Percentiles rank a stretch among this genome's conserved stretches.
Conservation (phyloP, 2,113 vertebrate genomes). For the Prionailurus bengalensis region DNA sequence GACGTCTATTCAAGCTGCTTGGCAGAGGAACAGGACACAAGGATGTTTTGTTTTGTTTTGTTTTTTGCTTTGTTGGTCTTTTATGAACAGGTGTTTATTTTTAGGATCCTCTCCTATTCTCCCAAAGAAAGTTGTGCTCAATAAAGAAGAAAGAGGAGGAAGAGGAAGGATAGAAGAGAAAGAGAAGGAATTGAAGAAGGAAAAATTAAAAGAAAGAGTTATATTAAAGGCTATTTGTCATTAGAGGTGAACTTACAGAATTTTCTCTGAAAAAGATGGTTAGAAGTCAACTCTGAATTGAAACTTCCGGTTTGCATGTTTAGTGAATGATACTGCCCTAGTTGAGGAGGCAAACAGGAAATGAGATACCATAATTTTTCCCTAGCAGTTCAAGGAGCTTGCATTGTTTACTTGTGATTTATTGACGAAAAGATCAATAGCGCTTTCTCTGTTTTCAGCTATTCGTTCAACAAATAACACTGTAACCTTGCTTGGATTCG, state of each 20-base stretch:
- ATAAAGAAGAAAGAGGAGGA: not conserved
- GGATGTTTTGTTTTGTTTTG: accelerated
- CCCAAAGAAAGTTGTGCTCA: not conserved
- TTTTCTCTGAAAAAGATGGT: constrained; percentile 1
- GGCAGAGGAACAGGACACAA: not conserved
- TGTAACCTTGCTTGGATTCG: constrained; percentile 38
- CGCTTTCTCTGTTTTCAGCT: constrained; percentile 45
- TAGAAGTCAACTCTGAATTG: not conserved
- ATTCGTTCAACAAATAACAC: constrained; percentile 53
- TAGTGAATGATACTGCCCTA: not conserved
- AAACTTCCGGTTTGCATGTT: not conserved
- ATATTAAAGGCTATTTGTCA: not conserved
- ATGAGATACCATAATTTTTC: not conserved
- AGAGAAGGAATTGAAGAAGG: not conserved
- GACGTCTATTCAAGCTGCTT: not conserved
- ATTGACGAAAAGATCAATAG: constrained; percentile 62
- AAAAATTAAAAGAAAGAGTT: not conserved
- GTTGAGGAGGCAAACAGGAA: not conserved
- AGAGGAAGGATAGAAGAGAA: not conserved
- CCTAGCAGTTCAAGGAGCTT: constrained; percentile 40
- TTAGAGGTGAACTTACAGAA: not conserved
- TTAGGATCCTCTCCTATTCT: not conserved
- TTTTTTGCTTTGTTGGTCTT: not conserved
- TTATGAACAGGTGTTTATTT: not conserved
- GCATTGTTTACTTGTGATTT: constrained; percentile 55